Conservation (phyloP, 2,888 invertebrate species). For the Siphonodentalium dalli region DNA sequence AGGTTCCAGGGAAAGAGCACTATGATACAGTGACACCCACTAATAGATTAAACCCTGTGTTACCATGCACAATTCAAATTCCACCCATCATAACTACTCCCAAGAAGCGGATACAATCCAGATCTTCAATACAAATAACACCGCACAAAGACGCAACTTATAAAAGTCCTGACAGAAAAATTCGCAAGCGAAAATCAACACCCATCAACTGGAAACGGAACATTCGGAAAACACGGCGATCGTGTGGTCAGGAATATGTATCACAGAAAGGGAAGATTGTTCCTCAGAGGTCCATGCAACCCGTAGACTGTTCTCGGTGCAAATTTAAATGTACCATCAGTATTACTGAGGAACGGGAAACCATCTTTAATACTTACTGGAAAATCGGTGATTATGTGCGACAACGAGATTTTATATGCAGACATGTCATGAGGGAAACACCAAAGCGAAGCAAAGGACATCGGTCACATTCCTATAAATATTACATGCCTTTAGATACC, state of each 20-base stretch:
- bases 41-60: no score
- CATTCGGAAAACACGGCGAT: conserved; percentile 18
- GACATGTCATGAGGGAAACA: conserved; percentile 6
- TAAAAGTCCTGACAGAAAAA: no score
- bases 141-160: no score
- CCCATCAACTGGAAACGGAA: conserved; percentile 22
- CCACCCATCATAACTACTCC: no score
- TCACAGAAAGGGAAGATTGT: conserved; percentile 12
- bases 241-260: conserved; percentile 19
- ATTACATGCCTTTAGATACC: conserved; percentile 6
- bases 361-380: conserved; percentile 15
- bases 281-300: conserved; percentile 1
- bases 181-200: conserved; percentile 15
- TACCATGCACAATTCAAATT: no score
- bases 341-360: conserved; percentile 9
- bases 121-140: no score
- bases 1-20: no score
- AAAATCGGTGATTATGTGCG: conserved; percentile 16
- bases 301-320: conserved; percentile 12
- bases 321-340: conserved; percentile 12
- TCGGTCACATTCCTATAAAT: conserved; percentile 3
- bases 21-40: no score
- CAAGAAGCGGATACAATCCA: no score
- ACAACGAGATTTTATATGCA: conserved; percentile 21
- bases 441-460: conserved; percentile 4